phyloP scores from a whole-genome alignment of 2,113 vertebrate genomes.

The Clarias magur region DNA sequence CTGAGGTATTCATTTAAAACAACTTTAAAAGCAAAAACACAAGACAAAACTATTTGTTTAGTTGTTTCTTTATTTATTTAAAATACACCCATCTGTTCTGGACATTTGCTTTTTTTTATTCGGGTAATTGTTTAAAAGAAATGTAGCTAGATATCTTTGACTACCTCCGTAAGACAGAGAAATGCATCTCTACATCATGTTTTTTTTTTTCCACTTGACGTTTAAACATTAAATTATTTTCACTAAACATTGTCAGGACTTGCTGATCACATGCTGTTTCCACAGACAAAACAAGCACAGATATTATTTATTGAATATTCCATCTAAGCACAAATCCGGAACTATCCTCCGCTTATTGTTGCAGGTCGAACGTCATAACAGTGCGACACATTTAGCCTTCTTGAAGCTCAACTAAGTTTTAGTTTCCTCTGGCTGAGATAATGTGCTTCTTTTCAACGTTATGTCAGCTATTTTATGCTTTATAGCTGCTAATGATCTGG shows the following conservation, averaged over 20 bases:
- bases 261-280: background rate
- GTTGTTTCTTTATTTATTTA: background rate
- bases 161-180: background rate
- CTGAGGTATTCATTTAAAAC: slow-evolving; percentile 1
- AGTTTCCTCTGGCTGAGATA: background rate
- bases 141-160: background rate
- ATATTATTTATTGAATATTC: background rate
- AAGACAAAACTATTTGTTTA: no score
- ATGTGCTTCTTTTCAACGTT: background rate
- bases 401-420: background rate
- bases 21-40: background rate
- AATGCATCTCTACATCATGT: background rate
- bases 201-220: no score
- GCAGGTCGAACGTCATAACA: slow-evolving; percentile 34
- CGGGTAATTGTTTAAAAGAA: background rate
- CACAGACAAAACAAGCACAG: background rate
- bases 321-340: slow-evolving; percentile 15
- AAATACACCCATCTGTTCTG: background rate
- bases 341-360: slow-evolving; percentile 41
- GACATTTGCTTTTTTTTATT: background rate
- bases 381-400: background rate
- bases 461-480: no score
- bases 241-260: background rate
- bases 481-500: background rate
- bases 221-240: no score